Evolutionary conservation across 2,113 vertebrate genomes (phyloP).

Genomic region (Hippocampus abdominalis): DNA sequence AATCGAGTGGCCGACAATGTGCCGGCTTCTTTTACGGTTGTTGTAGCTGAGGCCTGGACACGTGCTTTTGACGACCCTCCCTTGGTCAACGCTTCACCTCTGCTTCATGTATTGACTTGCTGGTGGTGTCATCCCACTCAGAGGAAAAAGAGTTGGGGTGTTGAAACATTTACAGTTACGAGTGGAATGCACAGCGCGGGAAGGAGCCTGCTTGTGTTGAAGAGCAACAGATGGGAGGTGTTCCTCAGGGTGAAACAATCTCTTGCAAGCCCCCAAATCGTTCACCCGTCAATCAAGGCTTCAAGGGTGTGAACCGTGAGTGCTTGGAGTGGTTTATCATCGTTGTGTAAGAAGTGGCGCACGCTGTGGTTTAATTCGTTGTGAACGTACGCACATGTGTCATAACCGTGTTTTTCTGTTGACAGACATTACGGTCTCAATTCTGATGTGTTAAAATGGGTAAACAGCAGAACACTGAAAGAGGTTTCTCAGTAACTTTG

Average conservation of each 20-base stretch:
- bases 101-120: conserved; percentile 56
- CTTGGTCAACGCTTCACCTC: conserved; percentile 4
- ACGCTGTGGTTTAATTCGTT: background rate
- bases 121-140: conserved; percentile 24
- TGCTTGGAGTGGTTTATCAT: background rate
- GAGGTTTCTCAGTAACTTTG: background rate
- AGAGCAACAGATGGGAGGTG: conserved; percentile 34
- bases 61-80: background rate
- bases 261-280: conserved; percentile 10
- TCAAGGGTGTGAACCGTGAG: background rate
- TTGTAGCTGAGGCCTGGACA: background rate
- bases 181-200: conserved; percentile 60
- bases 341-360: background rate
- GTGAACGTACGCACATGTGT: background rate
- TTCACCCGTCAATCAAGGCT: conserved; percentile 1
- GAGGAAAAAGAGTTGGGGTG: conserved; percentile 22
- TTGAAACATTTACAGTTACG: conserved; percentile 65
- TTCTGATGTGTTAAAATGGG: conserved; percentile 1
- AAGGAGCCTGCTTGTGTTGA: conserved; percentile 41
- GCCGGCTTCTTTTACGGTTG: background rate
- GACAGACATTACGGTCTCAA: background rate
- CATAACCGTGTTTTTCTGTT: background rate
- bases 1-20: background rate
- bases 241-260: conserved; percentile 7
- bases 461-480: conserved; percentile 10